Percentiles rank a stretch among this genome's conserved stretches.
Conservation (phyloP, 2,888 invertebrate genomes). For the Calliphora vomitoria region DNA sequence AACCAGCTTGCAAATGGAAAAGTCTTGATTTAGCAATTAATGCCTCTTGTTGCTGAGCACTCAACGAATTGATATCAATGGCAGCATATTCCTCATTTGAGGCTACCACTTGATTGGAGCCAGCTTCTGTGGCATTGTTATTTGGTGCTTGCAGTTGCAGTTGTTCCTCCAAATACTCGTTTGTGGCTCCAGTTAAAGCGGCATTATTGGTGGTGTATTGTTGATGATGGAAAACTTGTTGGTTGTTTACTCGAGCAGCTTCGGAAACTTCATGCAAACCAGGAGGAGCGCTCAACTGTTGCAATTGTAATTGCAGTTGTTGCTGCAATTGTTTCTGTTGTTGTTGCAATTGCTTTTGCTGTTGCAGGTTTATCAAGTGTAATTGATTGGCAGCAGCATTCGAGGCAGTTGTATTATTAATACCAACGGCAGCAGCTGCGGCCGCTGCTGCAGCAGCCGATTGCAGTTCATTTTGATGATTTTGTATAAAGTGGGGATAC, state of each 20-base stretch:
- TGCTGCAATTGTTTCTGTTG: conserved; percentile 84
- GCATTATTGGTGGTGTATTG: conserved; percentile 74
- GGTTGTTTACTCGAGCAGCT: conserved; percentile 86
- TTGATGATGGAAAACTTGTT: conserved; percentile 84
- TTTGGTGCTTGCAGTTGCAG: conserved; percentile 78
- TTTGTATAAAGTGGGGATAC: conserved; percentile 93
- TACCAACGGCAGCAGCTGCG: conserved; percentile 78
- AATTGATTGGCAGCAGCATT: conserved; percentile 79
- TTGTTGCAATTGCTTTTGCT: conserved; percentile 80
- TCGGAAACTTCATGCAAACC: conserved; percentile 87
- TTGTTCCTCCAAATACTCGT: conserved; percentile 82
- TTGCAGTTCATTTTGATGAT: conserved; percentile 84
- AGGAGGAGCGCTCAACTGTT: conserved; percentile 83
- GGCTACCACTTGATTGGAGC: conserved; percentile 65
- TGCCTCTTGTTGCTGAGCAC: conserved; percentile 84
- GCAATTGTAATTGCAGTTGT: conserved; percentile 85
- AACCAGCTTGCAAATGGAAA: conserved; percentile 84
- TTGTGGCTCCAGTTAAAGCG: conserved; percentile 75
- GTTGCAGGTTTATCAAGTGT: conserved; percentile 81
- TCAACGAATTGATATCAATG: conserved; percentile 83
- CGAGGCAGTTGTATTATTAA: conserved; percentile 77
- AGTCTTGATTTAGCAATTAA: conserved; percentile 84
- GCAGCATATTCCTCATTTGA: conserved; percentile 81
- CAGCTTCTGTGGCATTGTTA: conserved; percentile 67
- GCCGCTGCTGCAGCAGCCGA: conserved; percentile 79